Evolutionary conservation across 2,113 vertebrate genomes (phyloP), one percentile per base, ranked within the genome.

Genomic region (Nothobranchius furzeri): DNA sequence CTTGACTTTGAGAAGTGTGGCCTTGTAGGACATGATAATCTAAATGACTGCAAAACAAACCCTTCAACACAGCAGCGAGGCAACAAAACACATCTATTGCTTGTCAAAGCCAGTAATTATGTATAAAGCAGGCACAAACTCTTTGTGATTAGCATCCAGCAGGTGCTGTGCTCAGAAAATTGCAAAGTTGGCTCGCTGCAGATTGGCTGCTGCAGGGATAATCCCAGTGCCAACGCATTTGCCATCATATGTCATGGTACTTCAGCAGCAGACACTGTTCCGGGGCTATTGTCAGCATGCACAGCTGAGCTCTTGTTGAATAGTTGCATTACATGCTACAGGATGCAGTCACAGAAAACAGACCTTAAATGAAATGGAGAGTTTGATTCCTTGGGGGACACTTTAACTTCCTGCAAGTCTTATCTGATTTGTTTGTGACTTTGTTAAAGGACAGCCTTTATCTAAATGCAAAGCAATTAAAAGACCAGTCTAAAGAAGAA

Each of bases 231-330:
- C 70, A 78, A 78, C 61, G 82, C 62, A 64, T 81, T 60, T 15
- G 36, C 74, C 78, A 78, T 86, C 65, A 78, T 75, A 77, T 69
- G 72, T 82, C 76, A 84, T 85, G 87, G 80, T 75, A 76, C 72
- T 60, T 49, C 36, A 36, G 55, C 50, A 53, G 30, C 70, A 69
- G 70, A 67, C 78, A 68, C 81, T 78, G 64, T 70, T 76, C 51
- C 66, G 12, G 30, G 45, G 59, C 59, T 56, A 75, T 79, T 89
- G 72, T 83, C 61, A 30, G 54, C 65, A 55, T 55, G 52, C 58
- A 55, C 7, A 45, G 79, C 17, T 60, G 17, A 78, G 70, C 82
- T 75, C 59, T 64, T 61, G 20, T 64, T 86, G 70, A 85, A 84
- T 69, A 65, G 77, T 70, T 58, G 62, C 60, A 50, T 70, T 78